Evolutionary conservation across 2,113 vertebrate species (phyloP), one percentile per base, ranked within the genome.

Genomic region (Sclerurus mexicanus): DNA sequence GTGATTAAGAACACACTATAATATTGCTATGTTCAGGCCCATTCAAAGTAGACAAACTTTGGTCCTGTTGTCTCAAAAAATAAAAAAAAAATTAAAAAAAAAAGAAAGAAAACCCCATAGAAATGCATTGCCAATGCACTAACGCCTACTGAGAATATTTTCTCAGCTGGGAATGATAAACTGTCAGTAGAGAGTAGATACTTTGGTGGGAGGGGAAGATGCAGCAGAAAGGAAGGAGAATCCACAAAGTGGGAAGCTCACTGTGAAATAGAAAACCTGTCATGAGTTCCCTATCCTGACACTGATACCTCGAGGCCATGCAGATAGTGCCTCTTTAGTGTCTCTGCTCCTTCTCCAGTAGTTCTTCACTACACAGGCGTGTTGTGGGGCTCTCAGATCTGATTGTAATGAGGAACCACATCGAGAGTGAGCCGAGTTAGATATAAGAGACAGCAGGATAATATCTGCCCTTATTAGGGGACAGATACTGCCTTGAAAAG

Each of bases 391-490:
- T 67, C 82, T 92, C 40, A n/a, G 79, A 71, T 80, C 40, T 42
- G 55, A 39, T 30, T 44, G 50, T 95, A 90, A 89, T 72, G 64
- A 91, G 90, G 75, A 95, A 55, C 50, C 85, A 40, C 21, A 90
- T 74, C 3, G 8, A 79, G 75, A 88, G 47, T 0, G 16, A 95
- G n/a, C 79, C 24, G 67, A 63, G 72, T 72, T 71, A 64, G 72
- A 52, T 59, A 27, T 7, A 5, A 93, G 72, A 94, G 88, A 44
- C 76, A 78, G 93, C 47, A 90, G 93, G 90, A 64, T 72, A 74
- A 71, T 78, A 93, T 95, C 90, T 93, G 83, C 83, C 50, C 71
- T 90, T 95, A 86, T 63, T 80, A 95, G 85, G 75, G 79, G 60
- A 72, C 79, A 87, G 68, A 90, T 27, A 89, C 56, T 64, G 92